A percentile compares a stretch with the other conserved stretches of the same genome.
phyloP scores from a whole-genome alignment of 92 coral and sea anemone species.

The Porites lobata region DNA sequence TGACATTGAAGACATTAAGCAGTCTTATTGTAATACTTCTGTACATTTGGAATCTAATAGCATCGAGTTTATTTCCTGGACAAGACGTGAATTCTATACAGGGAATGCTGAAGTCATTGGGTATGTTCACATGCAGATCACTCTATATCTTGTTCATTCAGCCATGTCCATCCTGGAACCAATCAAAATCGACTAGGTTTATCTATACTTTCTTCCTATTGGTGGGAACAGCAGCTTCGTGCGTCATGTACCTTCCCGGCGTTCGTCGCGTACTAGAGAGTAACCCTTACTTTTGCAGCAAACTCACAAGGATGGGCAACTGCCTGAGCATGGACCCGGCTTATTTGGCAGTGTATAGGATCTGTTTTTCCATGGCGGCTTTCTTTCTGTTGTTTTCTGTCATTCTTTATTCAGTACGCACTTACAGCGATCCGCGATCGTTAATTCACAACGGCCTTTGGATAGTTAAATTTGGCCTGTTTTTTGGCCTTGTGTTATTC shows the following conservation, averaged over 20 bases:
- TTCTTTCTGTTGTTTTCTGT: conserved; percentile 91
- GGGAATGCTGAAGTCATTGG: conserved; percentile 67
- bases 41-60: conserved; percentile 82
- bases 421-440: conserved; percentile 86
- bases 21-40: conserved; percentile 59
- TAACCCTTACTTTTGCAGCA: conserved; percentile 85
- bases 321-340: conserved; percentile 98
- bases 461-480: conserved; percentile 92
- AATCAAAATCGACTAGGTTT: conserved; percentile 81
- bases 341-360: conserved; percentile 93
- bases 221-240: conserved; percentile 75
- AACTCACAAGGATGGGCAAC: conserved; percentile 85
- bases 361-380: conserved; percentile 97
- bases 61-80: conserved; percentile 75
- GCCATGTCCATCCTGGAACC: conserved; percentile 84
- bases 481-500: conserved; percentile 86
- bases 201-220: conserved; percentile 86
- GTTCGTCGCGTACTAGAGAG: conserved; percentile 79
- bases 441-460: conserved; percentile 91
- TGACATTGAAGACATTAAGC: conserved; percentile 72
- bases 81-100: conserved; percentile 66
- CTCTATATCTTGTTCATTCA: conserved; percentile 72
- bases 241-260: conserved; percentile 84
- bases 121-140: conserved; percentile 70
- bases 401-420: conserved; percentile 80